phyloP scores from a whole-genome alignment of 2,797 vertebrate genomes.

The Labeo calbasu region DNA sequence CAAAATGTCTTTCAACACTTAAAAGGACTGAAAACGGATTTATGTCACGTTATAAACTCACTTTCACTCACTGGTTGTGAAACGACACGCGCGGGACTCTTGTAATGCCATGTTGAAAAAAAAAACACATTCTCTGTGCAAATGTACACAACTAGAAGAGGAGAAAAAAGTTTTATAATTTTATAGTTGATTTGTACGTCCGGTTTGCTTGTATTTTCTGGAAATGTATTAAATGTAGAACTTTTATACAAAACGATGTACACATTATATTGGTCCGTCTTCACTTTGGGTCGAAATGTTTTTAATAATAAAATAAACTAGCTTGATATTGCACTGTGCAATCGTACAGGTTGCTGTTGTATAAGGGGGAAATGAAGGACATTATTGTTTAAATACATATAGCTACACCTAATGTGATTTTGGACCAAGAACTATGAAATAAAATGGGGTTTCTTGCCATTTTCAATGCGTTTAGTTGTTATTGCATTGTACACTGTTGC shows the following conservation, averaged over 20 bases:
- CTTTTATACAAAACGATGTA: slow-evolving; percentile 64
- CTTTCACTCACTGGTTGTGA: slow-evolving; percentile 17
- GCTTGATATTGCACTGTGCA: slow-evolving; percentile 32
- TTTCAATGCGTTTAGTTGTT: not conserved
- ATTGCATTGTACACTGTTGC: not conserved
- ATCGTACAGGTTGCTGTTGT: slow-evolving; percentile 10
- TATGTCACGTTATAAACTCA: not conserved
- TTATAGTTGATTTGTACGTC: slow-evolving; percentile 69
- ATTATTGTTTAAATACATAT: slow-evolving; percentile 2
- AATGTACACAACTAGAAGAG: slow-evolving; percentile 54
- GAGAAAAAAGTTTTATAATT: slow-evolving; percentile 65
- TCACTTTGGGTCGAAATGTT: slow-evolving; percentile 43
- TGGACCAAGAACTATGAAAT: slow-evolving; percentile 54
- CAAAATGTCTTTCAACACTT: slow-evolving; percentile 22
- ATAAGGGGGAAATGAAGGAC: not conserved
- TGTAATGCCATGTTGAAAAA: slow-evolving; percentile 30
- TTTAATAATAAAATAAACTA: slow-evolving; percentile 4
- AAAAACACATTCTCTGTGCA: slow-evolving; percentile 49
- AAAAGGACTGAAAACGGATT: slow-evolving; percentile 11
- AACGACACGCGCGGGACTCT: not conserved
- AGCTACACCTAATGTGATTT: slow-evolving; percentile 27
- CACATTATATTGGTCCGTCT: slow-evolving; percentile 43
- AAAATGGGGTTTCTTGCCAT: slow-evolving; percentile 53
- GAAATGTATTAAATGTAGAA: slow-evolving; percentile 65
- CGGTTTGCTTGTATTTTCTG: slow-evolving; percentile 65